Conservation (phyloP, 2,888 invertebrate genomes). For the Diadegma fenestrale region DNA sequence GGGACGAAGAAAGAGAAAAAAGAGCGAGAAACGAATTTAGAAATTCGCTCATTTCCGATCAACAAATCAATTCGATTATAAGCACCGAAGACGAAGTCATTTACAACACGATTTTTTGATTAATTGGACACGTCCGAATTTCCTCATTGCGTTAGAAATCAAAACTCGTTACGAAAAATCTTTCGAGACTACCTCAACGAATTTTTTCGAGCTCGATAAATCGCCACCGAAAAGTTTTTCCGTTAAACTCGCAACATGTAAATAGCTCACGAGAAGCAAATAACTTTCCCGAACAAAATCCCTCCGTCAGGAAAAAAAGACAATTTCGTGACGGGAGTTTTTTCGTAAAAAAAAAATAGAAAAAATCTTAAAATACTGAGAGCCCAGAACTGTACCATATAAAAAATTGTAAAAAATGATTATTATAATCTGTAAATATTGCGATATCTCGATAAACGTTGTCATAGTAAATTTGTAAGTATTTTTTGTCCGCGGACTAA, state of each 20-base stretch:
- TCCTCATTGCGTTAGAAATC: background rate
- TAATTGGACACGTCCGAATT: background rate
- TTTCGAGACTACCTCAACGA: conserved; percentile 15
- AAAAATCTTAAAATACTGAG: background rate
- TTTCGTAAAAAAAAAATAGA: background rate
- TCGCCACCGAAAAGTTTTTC: background rate
- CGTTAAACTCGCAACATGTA: conserved; percentile 2
- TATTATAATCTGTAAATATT: conserved; percentile 62
- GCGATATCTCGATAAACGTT: conserved; percentile 30
- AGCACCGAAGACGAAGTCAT: conserved; percentile 81
- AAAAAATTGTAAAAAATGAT: conserved; percentile 57
- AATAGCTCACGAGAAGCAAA: background rate
- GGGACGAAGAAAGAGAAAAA: conserved; percentile 60
- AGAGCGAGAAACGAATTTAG: conserved; percentile 75
- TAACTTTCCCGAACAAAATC: background rate
- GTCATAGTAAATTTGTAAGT: conserved; percentile 47
- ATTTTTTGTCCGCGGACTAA: conserved; percentile 9
- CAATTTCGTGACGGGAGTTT: conserved; percentile 2
- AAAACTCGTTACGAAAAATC: background rate
- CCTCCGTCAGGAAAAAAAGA: background rate
- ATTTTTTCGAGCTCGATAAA: background rate
- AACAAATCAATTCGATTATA: conserved; percentile 80
- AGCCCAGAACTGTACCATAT: conserved; percentile 56
- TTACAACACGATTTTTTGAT: conserved; percentile 82
- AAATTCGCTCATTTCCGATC: conserved; percentile 54